These are phyloP conservation scores for Eulemur mongoz DNA, from an alignment of 2,797 vertebrate species.

Conservation along the genomic window DNA sequence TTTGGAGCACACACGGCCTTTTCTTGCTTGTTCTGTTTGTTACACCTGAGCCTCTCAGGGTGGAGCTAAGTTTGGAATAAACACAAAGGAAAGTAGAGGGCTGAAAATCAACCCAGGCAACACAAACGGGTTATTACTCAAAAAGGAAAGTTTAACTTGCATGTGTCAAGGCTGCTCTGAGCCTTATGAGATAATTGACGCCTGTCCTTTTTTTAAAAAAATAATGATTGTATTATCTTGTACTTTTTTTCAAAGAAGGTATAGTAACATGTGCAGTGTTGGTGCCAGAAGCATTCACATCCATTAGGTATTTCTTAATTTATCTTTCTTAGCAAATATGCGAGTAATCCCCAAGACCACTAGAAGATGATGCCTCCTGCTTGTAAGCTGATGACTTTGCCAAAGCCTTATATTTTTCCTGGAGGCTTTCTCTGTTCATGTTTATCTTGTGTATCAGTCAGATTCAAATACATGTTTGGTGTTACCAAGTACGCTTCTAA, in stretches of 20 bases:
- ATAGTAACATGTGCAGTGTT: neutral
- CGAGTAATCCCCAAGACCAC: neutral
- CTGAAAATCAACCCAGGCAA: neutral
- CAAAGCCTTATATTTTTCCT: neutral
- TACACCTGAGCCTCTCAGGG: neutral
- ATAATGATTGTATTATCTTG: neutral
- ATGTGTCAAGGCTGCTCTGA: neutral
- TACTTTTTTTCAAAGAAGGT: neutral
- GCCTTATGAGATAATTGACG: neutral
- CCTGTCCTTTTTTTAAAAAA: neutral
- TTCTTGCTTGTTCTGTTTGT: neutral
- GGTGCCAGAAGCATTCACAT: neutral
- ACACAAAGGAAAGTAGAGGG: neutral
- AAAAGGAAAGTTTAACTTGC: neutral
- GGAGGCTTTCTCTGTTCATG: neutral
- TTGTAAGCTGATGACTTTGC: neutral
- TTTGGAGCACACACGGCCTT: fast-evolving
- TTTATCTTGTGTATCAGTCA: neutral
- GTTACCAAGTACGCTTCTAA: neutral
- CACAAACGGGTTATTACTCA: neutral
- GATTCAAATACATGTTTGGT: neutral
- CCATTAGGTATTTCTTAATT: neutral
- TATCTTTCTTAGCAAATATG: neutral
- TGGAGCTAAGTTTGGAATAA: neutral
- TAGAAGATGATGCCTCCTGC: neutral